Evolutionary conservation across 1,140 invertebrate genomes (phyloP).

Genomic region (Gonioctena quinquepunctata): DNA sequence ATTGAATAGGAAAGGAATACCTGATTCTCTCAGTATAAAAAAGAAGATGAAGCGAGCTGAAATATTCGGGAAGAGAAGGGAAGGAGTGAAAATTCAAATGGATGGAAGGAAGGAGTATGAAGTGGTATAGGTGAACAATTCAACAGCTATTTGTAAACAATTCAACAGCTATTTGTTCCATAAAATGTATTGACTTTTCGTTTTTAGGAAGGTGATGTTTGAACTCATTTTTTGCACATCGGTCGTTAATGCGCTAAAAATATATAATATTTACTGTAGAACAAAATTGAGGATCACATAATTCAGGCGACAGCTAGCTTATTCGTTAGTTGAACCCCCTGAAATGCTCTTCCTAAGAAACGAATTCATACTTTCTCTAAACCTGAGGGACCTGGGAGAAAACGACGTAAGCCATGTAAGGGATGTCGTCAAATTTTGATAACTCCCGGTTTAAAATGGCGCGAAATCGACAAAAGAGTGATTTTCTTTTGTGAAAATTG

Average conservation of each 20-base stretch:
- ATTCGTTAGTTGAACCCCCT: not conserved
- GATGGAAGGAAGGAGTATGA: slow-evolving; percentile 43
- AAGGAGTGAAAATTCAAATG: slow-evolving; percentile 56
- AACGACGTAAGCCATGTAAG: slow-evolving; percentile 17
- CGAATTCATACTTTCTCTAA: slow-evolving; percentile 18
- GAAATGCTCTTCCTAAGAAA: slow-evolving; percentile 5
- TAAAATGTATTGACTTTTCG: not conserved
- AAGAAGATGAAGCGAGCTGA: slow-evolving; percentile 53
- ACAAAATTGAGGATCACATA: slow-evolving; percentile 20
- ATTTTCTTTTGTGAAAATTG: slow-evolving; percentile 5
- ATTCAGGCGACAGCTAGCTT: slow-evolving; percentile 17
- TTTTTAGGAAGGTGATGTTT: not conserved
- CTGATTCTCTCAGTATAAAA: slow-evolving; percentile 44
- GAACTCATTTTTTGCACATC: slow-evolving; percentile 15
- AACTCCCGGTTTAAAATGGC: not conserved
- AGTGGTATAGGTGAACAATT: slow-evolving; percentile 6
- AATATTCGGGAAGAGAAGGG: slow-evolving; percentile 44
- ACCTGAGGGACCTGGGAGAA: slow-evolving; percentile 22
- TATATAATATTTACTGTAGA: slow-evolving; percentile 15
- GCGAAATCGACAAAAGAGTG: slow-evolving; percentile 21
- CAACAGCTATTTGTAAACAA: no score
- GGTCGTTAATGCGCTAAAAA: slow-evolving; percentile 18
- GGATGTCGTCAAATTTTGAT: slow-evolving; percentile 8
- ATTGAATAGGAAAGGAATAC: slow-evolving; percentile 42
- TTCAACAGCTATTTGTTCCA: no score